Evolutionary conservation across 2,113 vertebrate genomes (phyloP).

Genomic region (Neoarius graeffei): DNA sequence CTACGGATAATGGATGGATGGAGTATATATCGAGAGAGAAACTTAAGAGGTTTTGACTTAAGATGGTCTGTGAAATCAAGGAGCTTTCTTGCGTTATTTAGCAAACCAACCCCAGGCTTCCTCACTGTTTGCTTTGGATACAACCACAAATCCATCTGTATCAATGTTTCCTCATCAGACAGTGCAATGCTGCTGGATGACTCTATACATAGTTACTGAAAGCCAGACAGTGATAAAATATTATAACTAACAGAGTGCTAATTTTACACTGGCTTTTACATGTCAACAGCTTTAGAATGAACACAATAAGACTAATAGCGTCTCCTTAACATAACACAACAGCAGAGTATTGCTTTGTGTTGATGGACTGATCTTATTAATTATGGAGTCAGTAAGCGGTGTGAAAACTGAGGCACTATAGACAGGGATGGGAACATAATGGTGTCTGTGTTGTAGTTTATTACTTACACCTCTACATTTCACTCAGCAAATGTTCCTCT

Average conservation of each 20-base stretch:
- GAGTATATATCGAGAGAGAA: neutral
- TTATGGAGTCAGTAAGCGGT: neutral
- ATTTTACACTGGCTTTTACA: slow-evolving; percentile 48
- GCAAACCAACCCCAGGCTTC: neutral
- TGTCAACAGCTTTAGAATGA: slow-evolving; percentile 48
- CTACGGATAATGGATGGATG: no score
- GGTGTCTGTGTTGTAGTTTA: neutral
- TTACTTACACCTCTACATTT: slow-evolving; percentile 7
- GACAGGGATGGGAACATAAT: neutral
- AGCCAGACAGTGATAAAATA: slow-evolving; percentile 11
- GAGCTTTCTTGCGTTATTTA: neutral
- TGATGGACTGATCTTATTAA: slow-evolving; percentile 45
- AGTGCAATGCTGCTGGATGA: neutral
- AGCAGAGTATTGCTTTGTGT: slow-evolving; percentile 49
- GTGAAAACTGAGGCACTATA: slow-evolving; percentile 8
- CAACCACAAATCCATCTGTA: neutral
- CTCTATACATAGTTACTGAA: slow-evolving; percentile 7
- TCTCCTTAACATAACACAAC: neutral
- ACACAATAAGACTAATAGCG: slow-evolving; percentile 7
- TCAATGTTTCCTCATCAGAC: neutral
- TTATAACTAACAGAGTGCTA: slow-evolving; percentile 27
- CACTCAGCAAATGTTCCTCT: neutral
- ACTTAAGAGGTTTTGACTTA: neutral
- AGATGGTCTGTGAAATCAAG: neutral
- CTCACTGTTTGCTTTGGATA: neutral